Evolutionary conservation across 2,888 invertebrate species (phyloP), one percentile per base, ranked within the genome.

Genomic region (Schrankia costaestrigalis): DNA sequence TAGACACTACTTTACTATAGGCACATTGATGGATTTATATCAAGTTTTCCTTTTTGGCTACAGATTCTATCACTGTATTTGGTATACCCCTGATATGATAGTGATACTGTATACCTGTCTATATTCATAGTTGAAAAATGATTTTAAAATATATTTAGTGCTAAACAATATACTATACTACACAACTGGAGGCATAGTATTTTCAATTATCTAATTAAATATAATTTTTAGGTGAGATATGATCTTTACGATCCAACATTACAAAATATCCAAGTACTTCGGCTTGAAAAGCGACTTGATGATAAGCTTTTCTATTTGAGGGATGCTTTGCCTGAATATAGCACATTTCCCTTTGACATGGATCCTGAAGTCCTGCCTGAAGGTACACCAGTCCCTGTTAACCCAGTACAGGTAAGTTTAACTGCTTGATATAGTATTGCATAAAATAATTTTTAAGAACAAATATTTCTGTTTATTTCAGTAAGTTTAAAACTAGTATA

Each of bases 211-310:
- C 5, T 9, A 10, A 5, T 23, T 23, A 3, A n/a, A 10, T 23
- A 5, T 17, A 17, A 8, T 28, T 94, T 53, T 1, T 55, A 89
- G 88, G 71, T 89, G 3, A 76, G 89, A 50, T 98, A 95, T 81
- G 94, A 97, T 41, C 82, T 99, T 66, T 99, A 99, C 67, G 98
- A 97, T 79, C 99, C 99, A 8, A 92, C 94, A 0, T 91, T 99
- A 45, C 93, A 93, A 57, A 93, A 91, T 66, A 93, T 99, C 18
- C 96, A 98, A 82, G 95, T 98, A 1, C 78, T 99, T 8, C 92
- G 94, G 18, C 88, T 99, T 18, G 99, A 99, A 75, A 98, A 96
- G 72, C 90, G 99, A 31, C 81, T 99, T 11, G 99, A 99, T 79
- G 93, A 95, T 13, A 92, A 95, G 60, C 83, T 99, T 27, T 89